These are phyloP conservation scores for Venustaconcha ellipsiformis DNA, from an alignment of 1,140 invertebrate genomes.

Conservation along the genomic window DNA sequence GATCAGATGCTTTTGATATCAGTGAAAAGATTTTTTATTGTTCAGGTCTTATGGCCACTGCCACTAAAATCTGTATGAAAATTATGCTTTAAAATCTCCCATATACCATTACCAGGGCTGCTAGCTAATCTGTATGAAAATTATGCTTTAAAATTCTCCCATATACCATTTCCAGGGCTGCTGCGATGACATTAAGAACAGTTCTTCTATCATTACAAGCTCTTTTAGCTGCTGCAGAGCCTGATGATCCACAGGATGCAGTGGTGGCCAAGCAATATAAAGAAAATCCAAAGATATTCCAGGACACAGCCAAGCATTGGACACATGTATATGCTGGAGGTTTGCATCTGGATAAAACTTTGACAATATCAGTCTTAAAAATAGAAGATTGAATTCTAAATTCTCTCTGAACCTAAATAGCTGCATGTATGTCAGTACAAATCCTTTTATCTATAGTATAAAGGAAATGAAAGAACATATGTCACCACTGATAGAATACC, in stretches of 20 bases:
- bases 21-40: too few species aligned
- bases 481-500: too few species aligned
- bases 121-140: background rate
- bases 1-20: too few species aligned
- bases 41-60: background rate
- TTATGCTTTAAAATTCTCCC: background rate
- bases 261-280: slow-evolving; percentile 98
- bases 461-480: too few species aligned
- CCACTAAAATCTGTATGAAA: background rate
- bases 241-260: slow-evolving; percentile 87
- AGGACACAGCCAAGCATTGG: slow-evolving; percentile 93
- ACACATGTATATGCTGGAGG: slow-evolving; percentile 89
- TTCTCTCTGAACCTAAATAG: too few species aligned
- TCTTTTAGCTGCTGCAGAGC: slow-evolving; percentile 91
- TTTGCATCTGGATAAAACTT: slow-evolving; percentile 25
- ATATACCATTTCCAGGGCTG: slow-evolving; percentile 78
- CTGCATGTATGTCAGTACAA: too few species aligned
- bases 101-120: too few species aligned
- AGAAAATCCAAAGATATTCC: slow-evolving; percentile 87
- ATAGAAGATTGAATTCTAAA: too few species aligned
- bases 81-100: too few species aligned
- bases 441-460: too few species aligned
- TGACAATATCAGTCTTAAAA: background rate
- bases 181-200: slow-evolving; percentile 97
- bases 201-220: slow-evolving; percentile 94